Percentiles rank a stretch among this genome's conserved stretches.
Evolutionary conservation across 2,888 invertebrate genomes (phyloP).

Genomic region (Tipula helvola): DNA sequence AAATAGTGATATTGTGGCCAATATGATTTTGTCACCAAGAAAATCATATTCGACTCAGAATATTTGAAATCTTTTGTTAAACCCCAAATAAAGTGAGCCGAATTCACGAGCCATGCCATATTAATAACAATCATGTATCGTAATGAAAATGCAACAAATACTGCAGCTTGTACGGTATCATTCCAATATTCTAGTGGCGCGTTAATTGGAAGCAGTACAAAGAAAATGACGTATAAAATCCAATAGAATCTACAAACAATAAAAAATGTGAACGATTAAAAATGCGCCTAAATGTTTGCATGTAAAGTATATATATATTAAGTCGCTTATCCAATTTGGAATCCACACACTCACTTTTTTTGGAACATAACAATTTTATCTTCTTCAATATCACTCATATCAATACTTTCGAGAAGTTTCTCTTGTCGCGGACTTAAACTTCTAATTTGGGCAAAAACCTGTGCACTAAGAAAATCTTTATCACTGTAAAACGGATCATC

Average conservation of each 20-base stretch:
- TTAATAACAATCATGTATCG: slow-evolving; percentile 52
- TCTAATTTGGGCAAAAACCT: slow-evolving; percentile 57
- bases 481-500: slow-evolving; percentile 69
- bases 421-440: slow-evolving; percentile 53
- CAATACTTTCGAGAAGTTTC: slow-evolving; percentile 49
- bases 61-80: slow-evolving; percentile 58
- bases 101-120: slow-evolving; percentile 59
- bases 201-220: slow-evolving; percentile 57
- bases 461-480: slow-evolving; percentile 70
- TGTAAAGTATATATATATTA: not conserved
- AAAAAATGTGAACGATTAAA: not conserved
- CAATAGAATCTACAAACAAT: slow-evolving; percentile 47
- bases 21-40: slow-evolving; percentile 58
- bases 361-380: slow-evolving; percentile 75
- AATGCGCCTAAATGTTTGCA: not conserved
- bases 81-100: slow-evolving; percentile 60
- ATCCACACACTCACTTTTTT: slow-evolving; percentile 44
- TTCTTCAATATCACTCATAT: slow-evolving; percentile 64
- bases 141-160: slow-evolving; percentile 56
- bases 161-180: slow-evolving; percentile 47
- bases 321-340: not conserved
- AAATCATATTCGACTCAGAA: slow-evolving; percentile 58
- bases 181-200: slow-evolving; percentile 69
- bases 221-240: slow-evolving; percentile 49
- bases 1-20: slow-evolving; percentile 76